Conservation (phyloP, 2,888 invertebrate species). For the Parelbella ahira region DNA sequence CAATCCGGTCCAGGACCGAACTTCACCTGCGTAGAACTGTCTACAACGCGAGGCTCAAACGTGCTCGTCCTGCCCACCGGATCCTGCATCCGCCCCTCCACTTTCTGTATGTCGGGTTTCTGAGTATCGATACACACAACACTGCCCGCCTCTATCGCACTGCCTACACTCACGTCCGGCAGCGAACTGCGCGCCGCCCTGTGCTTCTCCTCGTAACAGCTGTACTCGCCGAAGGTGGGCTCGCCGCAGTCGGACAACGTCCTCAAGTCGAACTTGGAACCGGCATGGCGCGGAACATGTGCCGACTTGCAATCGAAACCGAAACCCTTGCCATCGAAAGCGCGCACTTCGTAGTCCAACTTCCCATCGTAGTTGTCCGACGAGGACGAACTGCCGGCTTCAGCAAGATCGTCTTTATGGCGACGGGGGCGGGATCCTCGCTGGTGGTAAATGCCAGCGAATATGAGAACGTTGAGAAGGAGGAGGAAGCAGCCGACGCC, state of each 20-base stretch:
- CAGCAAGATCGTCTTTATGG: slow-evolving; percentile 88
- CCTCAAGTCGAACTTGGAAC: slow-evolving; percentile 73
- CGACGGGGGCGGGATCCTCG: slow-evolving; percentile 86
- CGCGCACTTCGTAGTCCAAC: slow-evolving; percentile 73
- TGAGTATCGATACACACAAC: slow-evolving; percentile 76
- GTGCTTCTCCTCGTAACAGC: slow-evolving; percentile 83
- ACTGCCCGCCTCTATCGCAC: slow-evolving; percentile 82
- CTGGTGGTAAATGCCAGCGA: slow-evolving; percentile 93
- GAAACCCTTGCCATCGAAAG: slow-evolving; percentile 77
- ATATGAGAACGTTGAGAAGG: slow-evolving; percentile 90
- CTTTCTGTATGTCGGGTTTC: slow-evolving; percentile 74
- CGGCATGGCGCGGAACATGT: slow-evolving; percentile 68
- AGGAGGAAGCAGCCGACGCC: slow-evolving; percentile 92
- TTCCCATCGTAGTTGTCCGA: slow-evolving; percentile 83
- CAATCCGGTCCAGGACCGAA: slow-evolving; percentile 65
- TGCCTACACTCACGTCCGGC: slow-evolving; percentile 81
- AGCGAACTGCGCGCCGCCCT: slow-evolving; percentile 80
- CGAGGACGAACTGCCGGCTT: slow-evolving; percentile 85
- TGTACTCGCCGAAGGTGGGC: slow-evolving; percentile 83
- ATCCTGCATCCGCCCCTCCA: slow-evolving; percentile 58
- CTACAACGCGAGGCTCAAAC: slow-evolving; percentile 74
- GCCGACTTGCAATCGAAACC: slow-evolving; percentile 81
- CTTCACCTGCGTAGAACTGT: slow-evolving; percentile 75
- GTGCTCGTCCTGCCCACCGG: slow-evolving; percentile 69
- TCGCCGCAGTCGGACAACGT: slow-evolving; percentile 77